Base-by-base conservation (phyloP, 2,113 vertebrate genomes). In the Cisticola juncidis region DNA sequence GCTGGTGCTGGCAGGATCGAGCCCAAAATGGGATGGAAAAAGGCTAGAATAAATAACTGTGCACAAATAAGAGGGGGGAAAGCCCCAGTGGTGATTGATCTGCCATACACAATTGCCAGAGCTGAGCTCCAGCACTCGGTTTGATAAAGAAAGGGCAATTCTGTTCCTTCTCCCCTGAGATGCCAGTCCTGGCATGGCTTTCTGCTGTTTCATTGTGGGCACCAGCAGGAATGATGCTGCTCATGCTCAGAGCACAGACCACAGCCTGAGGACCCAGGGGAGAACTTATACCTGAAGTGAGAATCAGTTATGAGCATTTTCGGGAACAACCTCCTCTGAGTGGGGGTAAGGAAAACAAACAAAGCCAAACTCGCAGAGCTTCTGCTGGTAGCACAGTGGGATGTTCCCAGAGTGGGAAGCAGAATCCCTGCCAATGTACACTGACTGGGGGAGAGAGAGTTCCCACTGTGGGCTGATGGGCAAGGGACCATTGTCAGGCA, bases 361-460 rank as follows among this genome's bases (percentile, higher is more conserved):
- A 73, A 70, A 90, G 44, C 48, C 29, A 53, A 72, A 26, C 45
- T 82, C 86, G 76, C 93, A 38, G 78, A 53, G 70, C 89, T 87
- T 35, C 77, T 86, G 86, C 82, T 95, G 87, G 82, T 89, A 45
- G 90, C 81, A 81, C 90, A 93, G 72, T 18, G 83, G 90, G 88
- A 64, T 93, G 79, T 77, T 95, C 90, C 88, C 93, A 86, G 79
- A 77, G 86, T 5, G 12, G 91, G 54, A 97, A 95, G 82, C 53
- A 69, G 79, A 96, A 84, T 53, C 8, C 0, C 70, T 97, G 97
- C 95, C 97, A 97, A 91, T 53, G 69, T 95, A 96, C 86, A 95
- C 97, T 91, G 83, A 45, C 42, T 79, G 83, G 42, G 53, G 88
- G 86, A 29, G 86, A 90, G 87, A 94, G 54, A 51, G 82, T 60